Evolutionary conservation across 2,888 invertebrate species (phyloP), one percentile per base, ranked within the genome.

Genomic region (Allacma fusca): DNA sequence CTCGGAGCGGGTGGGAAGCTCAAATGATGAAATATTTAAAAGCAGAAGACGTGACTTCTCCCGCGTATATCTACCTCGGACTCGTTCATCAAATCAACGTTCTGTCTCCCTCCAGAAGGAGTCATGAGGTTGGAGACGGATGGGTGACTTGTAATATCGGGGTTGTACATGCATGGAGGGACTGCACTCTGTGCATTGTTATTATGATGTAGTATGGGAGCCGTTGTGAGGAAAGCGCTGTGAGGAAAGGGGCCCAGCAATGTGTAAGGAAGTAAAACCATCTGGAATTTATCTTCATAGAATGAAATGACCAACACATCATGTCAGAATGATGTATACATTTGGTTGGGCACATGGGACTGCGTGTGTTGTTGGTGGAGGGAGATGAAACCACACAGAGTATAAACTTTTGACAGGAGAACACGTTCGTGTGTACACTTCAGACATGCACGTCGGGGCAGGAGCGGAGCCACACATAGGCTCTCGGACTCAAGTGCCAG

Each of bases 221-320:
- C n/a, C n/a, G n/a, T 34, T 34, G 9, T 34, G 34, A 34, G 34
- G 9, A 34, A 34, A 9, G 5, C 9, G 34, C 34, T 4, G 34
- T 4, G 4, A 7, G 34, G 9, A 34, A 50, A 50, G n/a, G 19
- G 50, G 4, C 16, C 7, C 2, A 50, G 50, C 2, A 50, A 24
- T 24, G 23, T 4, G 12, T 1, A 24, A 62, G 62, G 26, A 24
- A 62, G 62, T 12, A 62, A 50, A 19, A 50, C 50, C 62, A 24
- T 62, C 2, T 62, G 62, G 26, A 26, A 23, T 62, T 62, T 24
- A 62, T 62, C 62, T 62, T 62, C 19, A 62, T 62, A 26, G 62
- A 62, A 62, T 23, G 62, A 62, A 62, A 62, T 62, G 62, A 62
- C 62, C 62, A 62, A 62, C 62, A 62, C 62, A 62, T 62, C 62